These are phyloP conservation scores for Alentia gelatinosa DNA, from an alignment of 2,888 invertebrate species.

Conservation along the genomic window DNA sequence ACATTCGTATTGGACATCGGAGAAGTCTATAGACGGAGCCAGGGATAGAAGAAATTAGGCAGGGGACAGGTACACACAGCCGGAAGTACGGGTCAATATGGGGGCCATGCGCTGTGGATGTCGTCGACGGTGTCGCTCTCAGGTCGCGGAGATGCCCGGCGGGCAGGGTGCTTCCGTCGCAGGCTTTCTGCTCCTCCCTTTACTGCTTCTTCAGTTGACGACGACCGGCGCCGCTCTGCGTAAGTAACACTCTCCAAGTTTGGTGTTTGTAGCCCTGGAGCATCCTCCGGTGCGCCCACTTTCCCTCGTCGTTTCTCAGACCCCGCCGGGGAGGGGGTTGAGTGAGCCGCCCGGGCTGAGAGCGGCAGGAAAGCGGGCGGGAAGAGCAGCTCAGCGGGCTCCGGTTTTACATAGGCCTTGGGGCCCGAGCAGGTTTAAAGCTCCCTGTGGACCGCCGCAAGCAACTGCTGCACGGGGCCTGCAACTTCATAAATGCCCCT, in stretches of 20 bases:
- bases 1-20: background rate
- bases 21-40: background rate
- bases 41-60: too few species aligned
- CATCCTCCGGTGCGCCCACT: background rate
- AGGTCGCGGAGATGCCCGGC: background rate
- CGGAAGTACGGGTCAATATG: constrained; percentile 41
- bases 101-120: background rate
- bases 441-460: background rate
- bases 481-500: background rate
- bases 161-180: background rate
- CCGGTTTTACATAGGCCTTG: background rate
- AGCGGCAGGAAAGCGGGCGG: background rate
- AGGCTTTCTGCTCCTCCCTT: background rate
- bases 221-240: background rate
- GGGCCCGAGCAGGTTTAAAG: background rate
- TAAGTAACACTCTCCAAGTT: constrained; percentile 6
- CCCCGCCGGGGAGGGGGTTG: background rate
- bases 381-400: background rate
- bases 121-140: background rate
- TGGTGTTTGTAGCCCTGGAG: constrained; percentile 18
- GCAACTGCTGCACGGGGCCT: background rate
- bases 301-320: background rate
- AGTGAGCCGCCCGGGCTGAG: background rate
- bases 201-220: background rate
- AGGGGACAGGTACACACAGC: background rate